Evolutionary conservation across 2,888 invertebrate species (phyloP).

Genomic region (Cheilosia vernalis): DNA sequence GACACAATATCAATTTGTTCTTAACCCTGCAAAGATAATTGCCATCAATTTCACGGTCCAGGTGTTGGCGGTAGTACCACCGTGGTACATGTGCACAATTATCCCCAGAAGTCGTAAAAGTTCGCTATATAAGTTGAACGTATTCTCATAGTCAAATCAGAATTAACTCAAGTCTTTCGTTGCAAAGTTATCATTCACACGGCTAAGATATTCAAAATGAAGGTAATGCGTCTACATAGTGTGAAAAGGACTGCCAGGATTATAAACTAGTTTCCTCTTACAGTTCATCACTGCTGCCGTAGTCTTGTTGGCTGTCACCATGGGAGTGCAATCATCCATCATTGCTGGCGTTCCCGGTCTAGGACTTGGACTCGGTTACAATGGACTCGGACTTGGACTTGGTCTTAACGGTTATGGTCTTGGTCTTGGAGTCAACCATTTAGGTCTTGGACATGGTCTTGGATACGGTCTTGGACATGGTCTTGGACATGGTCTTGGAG

Average conservation of each 20-base stretch:
- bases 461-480: slow-evolving; percentile 68
- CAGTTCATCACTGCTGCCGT: slow-evolving; percentile 79
- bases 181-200: slow-evolving; percentile 40
- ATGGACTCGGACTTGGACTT: slow-evolving; percentile 57
- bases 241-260: not conserved
- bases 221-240: slow-evolving; percentile 30
- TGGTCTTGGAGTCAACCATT: slow-evolving; percentile 74
- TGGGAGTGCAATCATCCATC: slow-evolving; percentile 80
- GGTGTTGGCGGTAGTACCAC: not conserved
- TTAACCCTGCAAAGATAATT: not conserved
- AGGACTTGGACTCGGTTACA: slow-evolving; percentile 74
- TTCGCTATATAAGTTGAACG: slow-evolving; percentile 51
- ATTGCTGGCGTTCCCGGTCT: slow-evolving; percentile 73
- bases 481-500: slow-evolving; percentile 29
- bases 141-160: slow-evolving; percentile 32
- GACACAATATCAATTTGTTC: not conserved
- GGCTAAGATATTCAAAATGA: slow-evolving; percentile 53
- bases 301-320: slow-evolving; percentile 81
- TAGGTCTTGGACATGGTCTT: slow-evolving; percentile 42
- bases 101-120: not conserved
- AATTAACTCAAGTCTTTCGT: slow-evolving; percentile 32
- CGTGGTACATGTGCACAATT: not conserved
- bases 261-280: slow-evolving; percentile 20
- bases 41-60: not conserved
- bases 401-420: slow-evolving; percentile 75